A percentile compares a stretch with the other conserved stretches of the same genome.
These are phyloP conservation scores for Acropternis orthonyx DNA, from an alignment of 2,797 vertebrate species.

Conservation along the genomic window DNA sequence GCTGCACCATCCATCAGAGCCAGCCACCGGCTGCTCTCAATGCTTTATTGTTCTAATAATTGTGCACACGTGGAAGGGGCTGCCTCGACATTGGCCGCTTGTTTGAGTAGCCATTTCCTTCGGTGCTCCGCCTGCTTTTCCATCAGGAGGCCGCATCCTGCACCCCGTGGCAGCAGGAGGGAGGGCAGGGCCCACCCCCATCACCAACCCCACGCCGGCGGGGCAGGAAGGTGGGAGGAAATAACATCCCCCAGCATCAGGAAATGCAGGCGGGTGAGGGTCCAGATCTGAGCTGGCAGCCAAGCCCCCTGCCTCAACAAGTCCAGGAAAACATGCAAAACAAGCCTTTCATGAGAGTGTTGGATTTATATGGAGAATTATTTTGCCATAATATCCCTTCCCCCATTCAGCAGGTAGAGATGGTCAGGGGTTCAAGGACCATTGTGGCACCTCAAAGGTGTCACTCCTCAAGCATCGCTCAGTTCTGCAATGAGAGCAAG, in stretches of 20 bases:
- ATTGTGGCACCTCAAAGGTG: fast-evolving
- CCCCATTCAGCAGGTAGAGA: not conserved
- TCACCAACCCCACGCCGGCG: fast-evolving
- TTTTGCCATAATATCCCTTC: fast-evolving
- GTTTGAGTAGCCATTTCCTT: slow-evolving; percentile 4
- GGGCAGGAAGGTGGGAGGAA: not conserved
- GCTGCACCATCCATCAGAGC: not conserved
- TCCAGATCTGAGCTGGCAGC: not conserved
- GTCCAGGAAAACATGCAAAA: not conserved
- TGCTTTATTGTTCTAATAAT: not conserved
- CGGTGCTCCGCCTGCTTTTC: not conserved
- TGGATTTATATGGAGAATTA: not conserved
- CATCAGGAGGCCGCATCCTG: not conserved
- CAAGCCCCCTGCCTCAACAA: not conserved
- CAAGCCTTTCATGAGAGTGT: fast-evolving
- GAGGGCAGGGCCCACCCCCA: not conserved
- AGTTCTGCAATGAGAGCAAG: not conserved
- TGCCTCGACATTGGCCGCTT: not conserved
- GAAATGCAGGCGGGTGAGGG: not conserved
- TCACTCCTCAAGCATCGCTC: not conserved
- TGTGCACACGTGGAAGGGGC: slow-evolving; percentile 25
- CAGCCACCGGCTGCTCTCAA: not conserved
- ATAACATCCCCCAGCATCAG: not conserved
- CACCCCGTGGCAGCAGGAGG: fast-evolving
- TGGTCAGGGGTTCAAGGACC: not conserved